Conservation (phyloP, 2,797 vertebrate species). For the Ispidina lecontei region DNA sequence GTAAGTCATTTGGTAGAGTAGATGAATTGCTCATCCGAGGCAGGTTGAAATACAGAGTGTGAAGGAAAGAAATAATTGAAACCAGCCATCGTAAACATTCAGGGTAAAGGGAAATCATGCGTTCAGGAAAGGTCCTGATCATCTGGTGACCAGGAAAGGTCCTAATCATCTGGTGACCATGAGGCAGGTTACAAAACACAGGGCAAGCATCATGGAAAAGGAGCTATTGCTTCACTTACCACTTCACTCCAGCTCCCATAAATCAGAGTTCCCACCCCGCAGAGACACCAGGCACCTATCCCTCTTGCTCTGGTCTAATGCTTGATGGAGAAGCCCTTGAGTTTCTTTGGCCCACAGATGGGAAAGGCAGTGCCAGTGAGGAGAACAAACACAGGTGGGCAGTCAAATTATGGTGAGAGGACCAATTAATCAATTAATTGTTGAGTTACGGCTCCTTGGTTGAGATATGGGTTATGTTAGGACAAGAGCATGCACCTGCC, state of each 20-base stretch:
- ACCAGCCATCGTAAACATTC: neutral
- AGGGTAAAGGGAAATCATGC: neutral
- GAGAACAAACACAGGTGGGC: neutral
- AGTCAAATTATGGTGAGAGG: neutral
- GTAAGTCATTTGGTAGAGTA: conserved; percentile 31
- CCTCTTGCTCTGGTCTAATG: neutral
- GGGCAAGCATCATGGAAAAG: neutral
- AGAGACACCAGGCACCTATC: neutral
- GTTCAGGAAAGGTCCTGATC: neutral
- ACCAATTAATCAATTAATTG: neutral
- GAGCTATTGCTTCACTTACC: neutral
- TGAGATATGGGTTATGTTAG: neutral
- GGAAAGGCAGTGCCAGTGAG: rapidly evolving
- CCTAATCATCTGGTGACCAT: neutral
- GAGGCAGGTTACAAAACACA: conserved; percentile 4
- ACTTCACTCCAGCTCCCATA: rapidly evolving
- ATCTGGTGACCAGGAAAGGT: neutral
- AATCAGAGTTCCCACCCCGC: neutral
- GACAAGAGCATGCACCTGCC: neutral
- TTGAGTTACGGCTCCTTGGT: neutral
- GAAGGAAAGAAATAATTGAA: conserved; percentile 61
- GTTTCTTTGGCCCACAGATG: neutral
- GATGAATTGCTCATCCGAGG: conserved; percentile 60
- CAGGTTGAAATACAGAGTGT: conserved; percentile 48
- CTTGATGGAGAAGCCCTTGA: neutral